A percentile compares a stretch with the other conserved stretches of the same genome.
These are phyloP conservation scores for Cryptus armator DNA, from an alignment of 2,888 invertebrate genomes.

Conservation along the genomic window DNA sequence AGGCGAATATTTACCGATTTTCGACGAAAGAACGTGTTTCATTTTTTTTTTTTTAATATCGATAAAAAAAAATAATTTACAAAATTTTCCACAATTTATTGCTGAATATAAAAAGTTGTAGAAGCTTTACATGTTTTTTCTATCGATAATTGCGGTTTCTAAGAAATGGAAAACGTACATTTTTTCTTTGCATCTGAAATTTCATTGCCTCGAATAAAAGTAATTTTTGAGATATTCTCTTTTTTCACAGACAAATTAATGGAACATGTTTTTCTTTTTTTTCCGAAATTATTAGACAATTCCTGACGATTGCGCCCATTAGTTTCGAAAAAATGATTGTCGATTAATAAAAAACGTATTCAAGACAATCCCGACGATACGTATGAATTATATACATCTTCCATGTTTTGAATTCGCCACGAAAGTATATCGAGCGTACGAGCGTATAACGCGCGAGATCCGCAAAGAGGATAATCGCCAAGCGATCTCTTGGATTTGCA, in stretches of 20 bases:
- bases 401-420: background rate
- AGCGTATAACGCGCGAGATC: background rate
- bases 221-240: background rate
- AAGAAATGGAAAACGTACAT: too few species aligned
- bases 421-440: background rate
- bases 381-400: background rate
- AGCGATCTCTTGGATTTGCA: background rate
- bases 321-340: background rate
- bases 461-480: constrained; percentile 28
- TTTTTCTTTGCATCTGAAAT: too few species aligned
- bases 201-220: background rate
- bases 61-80: background rate
- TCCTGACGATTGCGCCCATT: too few species aligned
- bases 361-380: background rate
- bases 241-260: background rate
- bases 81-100: background rate
- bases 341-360: background rate
- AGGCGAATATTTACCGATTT: background rate
- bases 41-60: background rate
- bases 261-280: background rate
- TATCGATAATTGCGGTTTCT: too few species aligned
- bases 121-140: too few species aligned
- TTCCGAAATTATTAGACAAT: too few species aligned
- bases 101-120: too few species aligned
- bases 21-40: background rate